These are phyloP conservation scores for Boulengeromyrus knoepffleri DNA, from an alignment of 2,113 vertebrate genomes.

Conservation along the genomic window DNA sequence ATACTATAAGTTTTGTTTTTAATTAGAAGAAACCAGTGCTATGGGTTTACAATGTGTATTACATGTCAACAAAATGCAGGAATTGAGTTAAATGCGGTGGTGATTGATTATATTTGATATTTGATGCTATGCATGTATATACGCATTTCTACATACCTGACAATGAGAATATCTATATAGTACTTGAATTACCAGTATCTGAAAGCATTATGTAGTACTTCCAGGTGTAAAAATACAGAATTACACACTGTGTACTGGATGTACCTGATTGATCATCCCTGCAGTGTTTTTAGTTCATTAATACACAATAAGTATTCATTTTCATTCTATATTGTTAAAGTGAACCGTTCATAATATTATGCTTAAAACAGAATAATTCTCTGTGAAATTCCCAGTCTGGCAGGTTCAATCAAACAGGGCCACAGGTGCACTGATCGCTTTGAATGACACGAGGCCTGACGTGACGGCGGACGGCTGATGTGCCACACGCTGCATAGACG, in stretches of 20 bases:
- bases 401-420: slow-evolving; percentile 56
- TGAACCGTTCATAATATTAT: slow-evolving; percentile 25
- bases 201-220: background rate
- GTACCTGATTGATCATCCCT: background rate
- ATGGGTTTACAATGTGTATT: background rate
- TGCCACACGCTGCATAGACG: slow-evolving; percentile 18
- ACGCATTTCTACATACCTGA: background rate
- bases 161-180: background rate
- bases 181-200: background rate
- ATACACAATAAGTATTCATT: background rate
- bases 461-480: slow-evolving; percentile 40
- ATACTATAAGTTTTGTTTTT: background rate
- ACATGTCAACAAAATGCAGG: background rate
- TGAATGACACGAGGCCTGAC: slow-evolving; percentile 47
- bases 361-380: slow-evolving; percentile 47
- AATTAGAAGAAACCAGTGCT: background rate
- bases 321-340: background rate
- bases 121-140: background rate
- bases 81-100: background rate
- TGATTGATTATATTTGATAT: background rate
- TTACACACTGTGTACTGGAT: background rate
- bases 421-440: slow-evolving; percentile 40
- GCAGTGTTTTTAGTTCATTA: background rate
- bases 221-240: background rate
- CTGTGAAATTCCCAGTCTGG: slow-evolving; percentile 35